Conservation (phyloP, 64 coral and sea anemone genomes). For the Actinia tenebrosa region DNA sequence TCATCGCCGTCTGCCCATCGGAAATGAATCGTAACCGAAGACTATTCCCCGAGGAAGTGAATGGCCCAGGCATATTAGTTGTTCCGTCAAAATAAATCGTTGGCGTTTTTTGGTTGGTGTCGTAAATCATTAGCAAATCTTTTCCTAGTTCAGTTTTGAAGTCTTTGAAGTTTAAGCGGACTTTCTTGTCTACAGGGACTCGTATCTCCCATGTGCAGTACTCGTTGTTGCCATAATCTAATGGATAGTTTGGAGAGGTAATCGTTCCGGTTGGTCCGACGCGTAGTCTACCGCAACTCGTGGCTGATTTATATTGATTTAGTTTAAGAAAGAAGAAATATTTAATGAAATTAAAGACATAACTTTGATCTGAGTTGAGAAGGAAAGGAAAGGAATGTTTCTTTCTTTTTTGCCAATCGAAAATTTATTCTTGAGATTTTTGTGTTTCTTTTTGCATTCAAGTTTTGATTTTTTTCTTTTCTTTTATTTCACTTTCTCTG, state of each 20-base stretch:
- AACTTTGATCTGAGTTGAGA: too few species aligned
- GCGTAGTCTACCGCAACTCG: conserved; percentile 55
- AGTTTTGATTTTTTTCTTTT: too few species aligned
- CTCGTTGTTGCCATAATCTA: conserved; percentile 55
- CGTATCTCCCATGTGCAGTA: conserved; percentile 84
- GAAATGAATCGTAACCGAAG: conserved; percentile 63
- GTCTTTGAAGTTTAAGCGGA: conserved; percentile 64
- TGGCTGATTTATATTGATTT: conserved; percentile 20
- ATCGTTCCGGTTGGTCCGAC: conserved; percentile 55
- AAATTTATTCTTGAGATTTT: too few species aligned
- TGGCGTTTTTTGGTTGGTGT: conserved; percentile 22
- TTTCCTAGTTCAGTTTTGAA: conserved; percentile 64
- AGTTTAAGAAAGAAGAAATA: too few species aligned
- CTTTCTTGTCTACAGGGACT: conserved; percentile 65
- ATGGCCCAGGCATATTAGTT: conserved; percentile 50
- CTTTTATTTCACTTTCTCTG: too few species aligned
- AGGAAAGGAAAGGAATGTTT: too few species aligned
- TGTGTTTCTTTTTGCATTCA: too few species aligned
- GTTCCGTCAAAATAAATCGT: conserved; percentile 57
- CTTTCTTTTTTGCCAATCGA: too few species aligned
- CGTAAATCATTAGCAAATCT: conserved; percentile 62
- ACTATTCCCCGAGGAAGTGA: conserved; percentile 68
- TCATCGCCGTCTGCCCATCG: conserved; percentile 51
- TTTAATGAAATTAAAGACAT: too few species aligned
- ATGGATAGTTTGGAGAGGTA: conserved; percentile 53